Evolutionary conservation across 2,888 invertebrate genomes (phyloP).

Genomic region (Trichopoda pennipes): DNA sequence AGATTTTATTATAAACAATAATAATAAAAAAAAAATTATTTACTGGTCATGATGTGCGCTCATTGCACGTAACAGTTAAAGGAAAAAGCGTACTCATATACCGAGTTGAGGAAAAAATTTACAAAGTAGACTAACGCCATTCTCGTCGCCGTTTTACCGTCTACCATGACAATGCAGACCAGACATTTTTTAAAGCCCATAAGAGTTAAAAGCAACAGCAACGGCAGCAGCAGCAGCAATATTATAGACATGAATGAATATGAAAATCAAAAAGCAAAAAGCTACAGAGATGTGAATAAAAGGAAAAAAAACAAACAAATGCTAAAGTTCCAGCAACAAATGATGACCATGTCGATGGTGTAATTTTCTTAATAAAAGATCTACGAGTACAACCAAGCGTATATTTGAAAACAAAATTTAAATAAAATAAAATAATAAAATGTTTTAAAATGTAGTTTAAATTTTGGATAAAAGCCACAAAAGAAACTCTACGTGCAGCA

Average conservation of each 20-base stretch:
- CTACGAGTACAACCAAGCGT: conserved; percentile 18
- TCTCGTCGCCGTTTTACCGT: conserved; percentile 49
- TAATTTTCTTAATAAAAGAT: conserved; percentile 23
- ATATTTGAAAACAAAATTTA: conserved; percentile 33
- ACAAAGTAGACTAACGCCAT: conserved; percentile 46
- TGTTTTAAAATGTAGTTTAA: conserved; percentile 40
- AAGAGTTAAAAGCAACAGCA: conserved; percentile 39
- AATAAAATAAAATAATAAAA: conserved; percentile 28
- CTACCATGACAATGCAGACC: conserved; percentile 53
- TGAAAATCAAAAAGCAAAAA: conserved; percentile 22
- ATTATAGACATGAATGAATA: conserved; percentile 48
- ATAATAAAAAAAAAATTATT: conserved; percentile 70
- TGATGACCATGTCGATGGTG: conserved; percentile 67
- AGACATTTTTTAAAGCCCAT: conserved; percentile 49
- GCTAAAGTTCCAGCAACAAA: conserved; percentile 53
- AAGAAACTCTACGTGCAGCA: conserved; percentile 43
- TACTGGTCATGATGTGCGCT: conserved; percentile 68
- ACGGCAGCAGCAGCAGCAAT: neutral
- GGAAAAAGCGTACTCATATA: conserved; percentile 26
- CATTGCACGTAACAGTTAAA: conserved; percentile 57
- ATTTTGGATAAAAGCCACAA: neutral
- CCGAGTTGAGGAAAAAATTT: conserved; percentile 2
- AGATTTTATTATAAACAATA: conserved; percentile 56
- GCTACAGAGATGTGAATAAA: conserved; percentile 11
- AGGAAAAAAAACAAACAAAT: neutral